A percentile compares a stretch with the other conserved stretches of the same genome.
These are phyloP conservation scores for Panthera leo DNA, from an alignment of 2,113 vertebrate genomes.

Conservation along the genomic window DNA sequence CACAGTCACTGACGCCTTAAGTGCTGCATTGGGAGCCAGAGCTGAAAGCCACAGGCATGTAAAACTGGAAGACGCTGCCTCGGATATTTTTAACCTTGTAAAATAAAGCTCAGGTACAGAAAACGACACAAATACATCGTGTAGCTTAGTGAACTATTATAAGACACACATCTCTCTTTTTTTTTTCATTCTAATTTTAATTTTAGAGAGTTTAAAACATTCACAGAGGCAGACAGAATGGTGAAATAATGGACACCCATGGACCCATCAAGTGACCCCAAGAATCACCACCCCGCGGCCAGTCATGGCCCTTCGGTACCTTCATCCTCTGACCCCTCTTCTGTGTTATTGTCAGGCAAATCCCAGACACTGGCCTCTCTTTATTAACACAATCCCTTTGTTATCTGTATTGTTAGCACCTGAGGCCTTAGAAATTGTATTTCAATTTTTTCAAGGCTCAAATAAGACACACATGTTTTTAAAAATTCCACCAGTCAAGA, in stretches of 20 bases:
- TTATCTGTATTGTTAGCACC: background rate
- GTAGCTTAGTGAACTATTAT: background rate
- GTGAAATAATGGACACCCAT: background rate
- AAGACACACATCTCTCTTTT: background rate
- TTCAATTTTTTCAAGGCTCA: background rate
- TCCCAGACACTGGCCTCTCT: background rate
- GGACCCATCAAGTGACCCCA: background rate
- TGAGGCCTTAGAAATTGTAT: constrained; percentile 13
- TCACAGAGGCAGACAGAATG: background rate
- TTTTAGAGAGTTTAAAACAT: constrained; percentile 16
- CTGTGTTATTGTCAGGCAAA: background rate
- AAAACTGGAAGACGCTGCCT: background rate
- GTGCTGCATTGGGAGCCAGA: background rate
- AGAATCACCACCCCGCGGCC: background rate
- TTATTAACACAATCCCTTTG: background rate
- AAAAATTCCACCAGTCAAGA: background rate
- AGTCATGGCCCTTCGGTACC: fast-evolving
- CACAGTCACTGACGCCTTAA: background rate
- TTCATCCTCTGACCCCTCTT: background rate
- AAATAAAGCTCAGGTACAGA: background rate
- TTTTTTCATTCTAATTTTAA: background rate
- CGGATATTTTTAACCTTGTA: background rate
- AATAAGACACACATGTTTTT: background rate
- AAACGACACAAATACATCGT: background rate
- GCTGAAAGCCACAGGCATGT: background rate